These are phyloP conservation scores for Nomada goodeniana DNA, from an alignment of 2,888 invertebrate species.

Conservation along the genomic window DNA sequence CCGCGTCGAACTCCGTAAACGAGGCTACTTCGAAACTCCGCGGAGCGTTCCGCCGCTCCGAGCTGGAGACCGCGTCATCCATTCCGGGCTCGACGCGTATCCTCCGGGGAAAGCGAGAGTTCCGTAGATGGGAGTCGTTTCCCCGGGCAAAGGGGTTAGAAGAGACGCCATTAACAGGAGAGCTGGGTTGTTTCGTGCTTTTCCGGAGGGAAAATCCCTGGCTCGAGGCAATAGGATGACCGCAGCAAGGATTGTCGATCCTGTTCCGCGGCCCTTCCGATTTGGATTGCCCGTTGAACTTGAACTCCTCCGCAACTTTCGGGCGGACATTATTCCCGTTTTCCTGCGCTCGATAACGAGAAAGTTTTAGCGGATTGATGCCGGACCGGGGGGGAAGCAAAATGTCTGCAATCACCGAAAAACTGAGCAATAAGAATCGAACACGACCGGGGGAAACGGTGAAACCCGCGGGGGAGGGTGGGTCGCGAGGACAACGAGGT, in stretches of 20 bases:
- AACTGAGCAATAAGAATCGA: not conserved
- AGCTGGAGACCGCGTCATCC: constrained; percentile 75
- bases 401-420: not conserved
- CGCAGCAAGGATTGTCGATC: constrained; percentile 41
- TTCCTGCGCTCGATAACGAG: no score
- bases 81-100: constrained; percentile 70
- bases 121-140: constrained; percentile 19
- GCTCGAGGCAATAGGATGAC: constrained; percentile 14
- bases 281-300: constrained; percentile 17
- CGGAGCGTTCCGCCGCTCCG: constrained; percentile 64
- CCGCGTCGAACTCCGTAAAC: constrained; percentile 77
- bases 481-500: not conserved
- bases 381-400: not conserved
- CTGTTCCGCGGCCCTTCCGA: constrained; percentile 37
- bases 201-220: constrained; percentile 35
- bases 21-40: constrained; percentile 76
- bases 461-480: not conserved
- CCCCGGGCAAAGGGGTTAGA: constrained; percentile 20
- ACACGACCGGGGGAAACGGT: no score
- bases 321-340: no score
- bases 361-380: no score
- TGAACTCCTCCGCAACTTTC: constrained; percentile 1
- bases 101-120: constrained; percentile 57
- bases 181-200: constrained; percentile 51
- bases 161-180: constrained; percentile 57